Evolutionary conservation across 2,113 vertebrate genomes (phyloP).

Genomic region (Actinemys pallida): DNA sequence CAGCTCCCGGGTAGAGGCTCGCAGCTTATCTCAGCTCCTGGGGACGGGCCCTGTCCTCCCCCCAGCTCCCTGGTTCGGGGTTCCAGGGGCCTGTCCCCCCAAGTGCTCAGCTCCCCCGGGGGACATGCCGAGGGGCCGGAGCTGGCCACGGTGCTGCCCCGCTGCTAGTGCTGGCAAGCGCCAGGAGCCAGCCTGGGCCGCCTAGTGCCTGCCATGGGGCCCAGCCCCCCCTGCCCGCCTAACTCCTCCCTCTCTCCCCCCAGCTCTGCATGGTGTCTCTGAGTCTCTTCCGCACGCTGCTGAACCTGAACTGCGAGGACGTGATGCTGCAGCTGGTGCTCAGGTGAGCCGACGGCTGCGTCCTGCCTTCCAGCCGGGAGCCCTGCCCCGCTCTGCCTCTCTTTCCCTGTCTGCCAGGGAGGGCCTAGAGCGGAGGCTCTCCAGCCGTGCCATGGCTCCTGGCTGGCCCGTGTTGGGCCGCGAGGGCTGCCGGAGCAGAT

Average conservation of each 20-base stretch:
- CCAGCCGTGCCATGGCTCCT: too few species aligned
- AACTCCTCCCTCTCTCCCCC: neutral
- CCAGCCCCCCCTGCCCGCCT: neutral
- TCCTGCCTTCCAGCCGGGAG: too few species aligned
- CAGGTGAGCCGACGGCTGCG: constrained; percentile 77
- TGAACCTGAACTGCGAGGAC: constrained; percentile 96
- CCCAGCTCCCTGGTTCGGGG: neutral
- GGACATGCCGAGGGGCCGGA: neutral
- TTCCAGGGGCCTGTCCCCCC: neutral
- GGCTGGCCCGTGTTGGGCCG: too few species aligned
- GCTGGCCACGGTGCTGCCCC: neutral
- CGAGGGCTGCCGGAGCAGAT: too few species aligned
- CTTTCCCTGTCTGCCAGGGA: too few species aligned
- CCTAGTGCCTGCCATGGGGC: neutral
- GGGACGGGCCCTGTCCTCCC: neutral
- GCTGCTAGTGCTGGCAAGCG: neutral
- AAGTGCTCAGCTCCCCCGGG: too few species aligned
- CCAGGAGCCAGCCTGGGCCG: neutral
- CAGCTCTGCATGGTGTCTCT: constrained; percentile 98
- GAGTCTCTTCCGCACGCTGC: constrained; percentile 95
- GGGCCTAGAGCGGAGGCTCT: too few species aligned
- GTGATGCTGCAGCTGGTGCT: constrained; percentile 96
- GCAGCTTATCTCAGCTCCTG: too few species aligned
- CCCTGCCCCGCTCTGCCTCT: too few species aligned
- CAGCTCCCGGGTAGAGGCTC: neutral